Base-by-base conservation (phyloP, 2,888 invertebrate species). In the Tridacna gigas region DNA sequence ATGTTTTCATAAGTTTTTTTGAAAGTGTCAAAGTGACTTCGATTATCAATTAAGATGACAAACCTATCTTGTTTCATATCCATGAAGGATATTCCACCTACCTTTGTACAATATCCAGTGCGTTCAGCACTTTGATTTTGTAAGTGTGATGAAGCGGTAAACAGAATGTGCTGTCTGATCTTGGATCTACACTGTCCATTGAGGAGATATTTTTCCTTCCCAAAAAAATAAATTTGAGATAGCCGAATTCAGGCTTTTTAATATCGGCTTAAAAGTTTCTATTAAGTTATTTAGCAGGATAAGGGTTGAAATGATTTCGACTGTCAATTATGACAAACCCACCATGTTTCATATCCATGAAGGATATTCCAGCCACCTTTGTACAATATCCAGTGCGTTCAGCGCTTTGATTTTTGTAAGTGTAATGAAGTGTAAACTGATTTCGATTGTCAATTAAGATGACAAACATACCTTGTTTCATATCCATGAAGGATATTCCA, bases 331-430 rank as follows among this genome's bases (percentile, higher is more conserved):
- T n/a, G n/a, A 61, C n/a, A 7, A 9, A 65, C 26, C 5, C 26
- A 65, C 65, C 65, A 26, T 65, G 65, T 28, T 67, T 67, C 67
- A 67, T 67, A 9, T 67, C 67, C 45, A 37, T 67, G 20, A 67
- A 67, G 5, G 67, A 67, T 67, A 67, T 67, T 18, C 67, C 67
- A 13, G 67, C 67, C 28, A 67, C 67, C 37, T 67, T 51, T 51
- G 51, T 51, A 13, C 51, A 51, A 13, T 51, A 15, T 51, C 51
- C 15, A 51, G 51, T 51, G 51, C 51, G 15, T n/a, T n/a, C n/a
- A n/a, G n/a, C n/a, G n/a, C n/a, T n/a, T n/a, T n/a, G n/a, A n/a
- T n/a, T n/a, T n/a, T n/a, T n/a, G n/a, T 11, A 51, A 51, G 51
- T 15, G 51, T 51, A 15, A 13, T 51, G 51, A 51, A 51, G 51